These are phyloP conservation scores for Ophion ellenae DNA, from an alignment of 2,888 invertebrate genomes.

Conservation along the genomic window DNA sequence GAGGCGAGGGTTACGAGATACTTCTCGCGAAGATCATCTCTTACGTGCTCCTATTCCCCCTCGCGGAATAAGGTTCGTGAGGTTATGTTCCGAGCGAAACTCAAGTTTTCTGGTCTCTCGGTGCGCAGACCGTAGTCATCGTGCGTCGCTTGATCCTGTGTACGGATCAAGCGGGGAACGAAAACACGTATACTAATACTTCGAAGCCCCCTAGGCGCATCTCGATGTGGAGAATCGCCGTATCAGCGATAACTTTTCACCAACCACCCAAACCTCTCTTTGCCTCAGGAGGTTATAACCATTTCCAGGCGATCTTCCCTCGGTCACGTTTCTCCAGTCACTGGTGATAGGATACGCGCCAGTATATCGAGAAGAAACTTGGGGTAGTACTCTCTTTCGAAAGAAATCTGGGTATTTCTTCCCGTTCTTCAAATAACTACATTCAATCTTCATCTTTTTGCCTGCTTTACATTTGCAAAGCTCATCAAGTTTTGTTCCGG, in stretches of 20 bases:
- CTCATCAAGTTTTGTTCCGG: neutral
- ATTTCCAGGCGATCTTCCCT: slow-evolving; percentile 55
- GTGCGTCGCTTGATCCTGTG: slow-evolving; percentile 16
- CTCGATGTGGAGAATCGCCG: slow-evolving; percentile 53
- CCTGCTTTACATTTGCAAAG: neutral
- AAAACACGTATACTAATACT: slow-evolving; percentile 55
- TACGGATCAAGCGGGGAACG: slow-evolving; percentile 35
- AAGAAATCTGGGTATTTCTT: neutral
- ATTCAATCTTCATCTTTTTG: neutral
- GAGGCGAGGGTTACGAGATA: slow-evolving; percentile 34
- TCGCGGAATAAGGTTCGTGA: slow-evolving; percentile 13
- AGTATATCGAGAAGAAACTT: slow-evolving; percentile 26
- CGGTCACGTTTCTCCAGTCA: slow-evolving; percentile 59
- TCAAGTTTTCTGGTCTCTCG: slow-evolving; percentile 22
- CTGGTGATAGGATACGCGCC: slow-evolving; percentile 16
- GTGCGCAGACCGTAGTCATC: slow-evolving; percentile 28
- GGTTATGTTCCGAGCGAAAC: slow-evolving; percentile 8
- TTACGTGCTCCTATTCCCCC: slow-evolving; percentile 53
- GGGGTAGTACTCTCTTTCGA: neutral
- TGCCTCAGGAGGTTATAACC: slow-evolving; percentile 54
- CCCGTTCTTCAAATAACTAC: neutral
- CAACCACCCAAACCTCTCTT: slow-evolving; percentile 27
- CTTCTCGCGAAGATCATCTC: slow-evolving; percentile 39
- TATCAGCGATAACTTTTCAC: slow-evolving; percentile 62
- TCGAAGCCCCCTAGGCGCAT: slow-evolving; percentile 46